These are phyloP conservation scores for Bimastos eiseni DNA, from an alignment of 2,888 invertebrate species.

Conservation along the genomic window DNA sequence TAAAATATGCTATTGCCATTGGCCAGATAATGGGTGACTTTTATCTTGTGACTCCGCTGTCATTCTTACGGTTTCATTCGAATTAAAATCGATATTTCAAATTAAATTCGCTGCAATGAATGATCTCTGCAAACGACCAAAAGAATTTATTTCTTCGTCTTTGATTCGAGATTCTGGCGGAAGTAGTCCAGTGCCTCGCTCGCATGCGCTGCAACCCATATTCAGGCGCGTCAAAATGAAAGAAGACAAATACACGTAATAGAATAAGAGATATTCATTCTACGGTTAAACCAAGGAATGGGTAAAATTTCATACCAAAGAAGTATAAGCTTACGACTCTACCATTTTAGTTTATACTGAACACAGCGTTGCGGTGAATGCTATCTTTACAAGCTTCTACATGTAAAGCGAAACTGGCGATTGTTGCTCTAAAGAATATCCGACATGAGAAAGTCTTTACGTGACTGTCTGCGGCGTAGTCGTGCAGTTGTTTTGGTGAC, in stretches of 20 bases:
- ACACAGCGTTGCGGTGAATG: neutral
- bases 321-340: too few species aligned
- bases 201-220: conserved; percentile 3
- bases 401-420: neutral
- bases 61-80: neutral
- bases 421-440: neutral
- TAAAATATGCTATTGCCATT: too few species aligned
- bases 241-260: neutral
- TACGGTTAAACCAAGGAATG: too few species aligned
- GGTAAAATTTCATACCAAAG: too few species aligned
- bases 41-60: too few species aligned
- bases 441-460: neutral
- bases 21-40: too few species aligned
- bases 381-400: too few species aligned
- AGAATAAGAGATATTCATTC: neutral
- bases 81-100: neutral
- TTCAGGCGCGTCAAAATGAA: neutral
- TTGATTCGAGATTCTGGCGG: neutral
- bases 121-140: neutral
- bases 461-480: neutral
- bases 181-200: neutral
- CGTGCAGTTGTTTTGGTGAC: too few species aligned
- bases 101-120: neutral
- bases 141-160: neutral
- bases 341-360: neutral